Conservation (phyloP, 2,797 vertebrate species). For the Megalops cyprinoides region DNA sequence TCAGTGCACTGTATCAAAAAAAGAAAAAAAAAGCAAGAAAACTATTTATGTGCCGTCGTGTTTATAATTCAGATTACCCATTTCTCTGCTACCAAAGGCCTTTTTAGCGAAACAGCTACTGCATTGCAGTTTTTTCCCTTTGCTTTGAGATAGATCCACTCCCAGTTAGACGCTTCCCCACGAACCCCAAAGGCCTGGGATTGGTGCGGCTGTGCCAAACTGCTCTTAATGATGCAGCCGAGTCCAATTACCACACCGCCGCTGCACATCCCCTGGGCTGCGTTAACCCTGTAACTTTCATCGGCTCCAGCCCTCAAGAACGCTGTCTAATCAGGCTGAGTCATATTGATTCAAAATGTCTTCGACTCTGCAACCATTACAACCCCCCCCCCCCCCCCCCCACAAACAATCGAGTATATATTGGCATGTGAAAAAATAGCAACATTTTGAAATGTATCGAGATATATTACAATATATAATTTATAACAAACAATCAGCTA, state of each 20-base stretch:
- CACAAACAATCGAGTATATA: background rate
- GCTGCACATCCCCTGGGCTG: background rate
- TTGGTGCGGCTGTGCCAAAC: background rate
- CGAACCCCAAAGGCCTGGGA: background rate
- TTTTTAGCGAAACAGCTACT: background rate
- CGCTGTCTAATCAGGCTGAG: background rate
- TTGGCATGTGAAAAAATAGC: background rate
- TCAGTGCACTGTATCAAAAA: too few relatives aligned
- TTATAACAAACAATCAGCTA: background rate
- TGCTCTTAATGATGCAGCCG: slow-evolving; percentile 1
- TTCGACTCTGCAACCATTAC: background rate
- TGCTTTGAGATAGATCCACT: background rate
- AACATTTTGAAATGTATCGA: background rate
- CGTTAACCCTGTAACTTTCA: slow-evolving; percentile 1
- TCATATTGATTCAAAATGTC: slow-evolving; percentile 20
- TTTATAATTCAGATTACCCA: background rate
- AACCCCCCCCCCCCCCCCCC: too few relatives aligned
- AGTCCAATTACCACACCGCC: background rate
- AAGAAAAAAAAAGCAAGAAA: too few relatives aligned
- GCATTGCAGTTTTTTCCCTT: slow-evolving; percentile 4
- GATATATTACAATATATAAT: background rate
- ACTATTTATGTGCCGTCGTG: too few relatives aligned
- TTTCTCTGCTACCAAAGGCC: background rate
- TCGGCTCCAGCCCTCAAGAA: background rate
- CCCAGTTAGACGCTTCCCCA: background rate